These are phyloP conservation scores for Epicauta chinensis DNA, from an alignment of 1,140 invertebrate genomes.

Conservation along the genomic window DNA sequence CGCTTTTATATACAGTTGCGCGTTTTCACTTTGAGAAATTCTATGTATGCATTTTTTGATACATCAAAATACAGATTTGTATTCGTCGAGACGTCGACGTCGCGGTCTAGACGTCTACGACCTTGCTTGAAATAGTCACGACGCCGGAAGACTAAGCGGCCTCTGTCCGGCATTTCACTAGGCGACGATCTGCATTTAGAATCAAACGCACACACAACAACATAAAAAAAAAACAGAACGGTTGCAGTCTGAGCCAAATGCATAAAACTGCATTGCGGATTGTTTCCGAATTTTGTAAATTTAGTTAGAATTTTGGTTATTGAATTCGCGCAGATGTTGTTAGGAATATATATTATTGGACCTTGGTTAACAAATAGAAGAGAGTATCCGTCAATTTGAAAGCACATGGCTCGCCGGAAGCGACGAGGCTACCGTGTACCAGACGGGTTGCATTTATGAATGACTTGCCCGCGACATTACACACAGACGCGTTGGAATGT, in stretches of 20 bases:
- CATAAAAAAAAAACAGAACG: neutral
- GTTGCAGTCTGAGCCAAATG: neutral
- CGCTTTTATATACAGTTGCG: too few species aligned
- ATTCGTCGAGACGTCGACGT: slow-evolving; percentile 11
- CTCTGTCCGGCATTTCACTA: slow-evolving; percentile 19
- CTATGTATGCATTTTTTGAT: too few species aligned
- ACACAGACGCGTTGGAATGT: slow-evolving; percentile 20
- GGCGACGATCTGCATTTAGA: slow-evolving; percentile 12
- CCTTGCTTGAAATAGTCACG: slow-evolving; percentile 33
- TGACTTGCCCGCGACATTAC: slow-evolving; percentile 18
- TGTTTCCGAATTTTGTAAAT: too few species aligned
- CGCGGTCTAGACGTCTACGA: slow-evolving; percentile 31
- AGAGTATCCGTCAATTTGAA: too few species aligned
- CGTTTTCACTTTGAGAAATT: too few species aligned
- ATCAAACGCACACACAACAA: slow-evolving; percentile 4
- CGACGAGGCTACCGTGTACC: slow-evolving; percentile 8
- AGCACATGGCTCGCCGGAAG: slow-evolving; percentile 12
- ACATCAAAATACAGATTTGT: neutral
- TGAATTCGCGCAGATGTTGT: too few species aligned
- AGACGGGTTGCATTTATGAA: slow-evolving; percentile 18
- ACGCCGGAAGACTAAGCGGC: slow-evolving; percentile 29
- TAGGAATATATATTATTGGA: too few species aligned
- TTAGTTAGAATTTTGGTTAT: too few species aligned
- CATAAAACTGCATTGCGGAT: too few species aligned
- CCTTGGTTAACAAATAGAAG: too few species aligned